Evolutionary conservation across 2,797 vertebrate species (phyloP).

Genomic region (Clarias pachynema): DNA sequence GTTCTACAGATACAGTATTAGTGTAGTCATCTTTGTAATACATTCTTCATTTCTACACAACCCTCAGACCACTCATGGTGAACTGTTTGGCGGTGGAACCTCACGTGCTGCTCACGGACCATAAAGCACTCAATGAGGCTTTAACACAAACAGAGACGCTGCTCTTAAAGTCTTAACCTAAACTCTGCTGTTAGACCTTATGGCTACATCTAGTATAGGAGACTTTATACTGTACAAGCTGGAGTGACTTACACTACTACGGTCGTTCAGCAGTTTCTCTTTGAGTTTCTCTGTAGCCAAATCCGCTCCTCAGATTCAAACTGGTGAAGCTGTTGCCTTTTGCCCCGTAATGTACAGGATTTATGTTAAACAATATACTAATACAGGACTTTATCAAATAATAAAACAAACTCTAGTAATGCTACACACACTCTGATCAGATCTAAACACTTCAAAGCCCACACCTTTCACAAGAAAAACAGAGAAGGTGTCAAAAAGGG

Average conservation of each 20-base stretch:
- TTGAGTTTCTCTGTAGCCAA: not conserved
- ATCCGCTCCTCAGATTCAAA: not conserved
- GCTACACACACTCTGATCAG: not conserved
- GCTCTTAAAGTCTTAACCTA: not conserved
- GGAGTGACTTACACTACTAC: not conserved
- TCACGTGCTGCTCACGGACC: not conserved
- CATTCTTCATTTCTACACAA: no score
- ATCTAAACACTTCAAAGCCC: not conserved
- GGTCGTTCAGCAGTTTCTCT: not conserved
- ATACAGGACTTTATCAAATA: not conserved
- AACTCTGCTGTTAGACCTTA: not conserved
- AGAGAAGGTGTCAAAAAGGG: not conserved
- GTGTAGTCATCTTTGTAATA: no score
- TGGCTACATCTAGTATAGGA: not conserved
- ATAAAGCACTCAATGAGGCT: not conserved
- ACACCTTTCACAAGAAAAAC: not conserved
- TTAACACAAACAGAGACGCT: not conserved
- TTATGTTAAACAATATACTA: not conserved
- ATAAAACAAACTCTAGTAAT: no score
- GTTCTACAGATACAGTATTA: no score
- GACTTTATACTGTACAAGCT: not conserved
- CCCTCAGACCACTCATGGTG: not conserved
- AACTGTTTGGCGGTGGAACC: not conserved
- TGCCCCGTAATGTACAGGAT: not conserved
- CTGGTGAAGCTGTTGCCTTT: not conserved